Base-by-base conservation (phyloP, 1,140 invertebrate species). In the Xylocopa sonorina region DNA sequence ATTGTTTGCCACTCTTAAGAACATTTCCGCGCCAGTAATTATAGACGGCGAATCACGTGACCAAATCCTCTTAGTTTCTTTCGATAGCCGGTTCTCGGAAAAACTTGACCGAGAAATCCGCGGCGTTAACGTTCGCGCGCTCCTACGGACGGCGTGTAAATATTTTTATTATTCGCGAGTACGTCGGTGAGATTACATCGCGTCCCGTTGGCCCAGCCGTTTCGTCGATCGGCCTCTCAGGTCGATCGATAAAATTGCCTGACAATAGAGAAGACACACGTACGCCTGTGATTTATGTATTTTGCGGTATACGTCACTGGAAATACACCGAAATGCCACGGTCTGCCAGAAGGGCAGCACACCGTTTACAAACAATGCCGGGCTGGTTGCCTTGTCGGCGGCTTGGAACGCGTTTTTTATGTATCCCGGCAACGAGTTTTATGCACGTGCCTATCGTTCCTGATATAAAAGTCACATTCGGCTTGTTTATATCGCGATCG, bases 281-380 rank as follows among this genome's bases (percentile, higher is more conserved):
- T 1, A 18, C 7, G 29, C n/a, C 18, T 67, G n/a, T n/a, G n/a
- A 21, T 57, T 60, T 57, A 64, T 6, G 27, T 63, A 46, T 78
- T 84, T n/a, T 53, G 10, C 38, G 43, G 16, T 53, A 16, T 21
- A 53, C 38, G 51, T 80, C 51, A 24, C 48, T 43, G 51, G 27
- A 76, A 72, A 82, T 78, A 82, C n/a, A 48, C 16, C 21, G 50
- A 68, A 78, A 73, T 27, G 53, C n/a, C 43, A 63, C n/a, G 41
- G 32, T n/a, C 9, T 34, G 68, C 50, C 51, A 80, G 41, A 69
- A 58, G 55, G 63, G 34, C 80, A 14, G 62, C 57, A 67, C 46
- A 67, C 46, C 46, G 77, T 84, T 84, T 80, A 72, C 72, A 84
- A 84, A 84, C 72, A 84, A 60, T 29, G 66, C 18, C 66, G 41